A percentile compares a stretch with the other conserved stretches of the same genome.
Evolutionary conservation across 2,797 vertebrate genomes (phyloP).

Genomic region (Corythornis leucogaster): DNA sequence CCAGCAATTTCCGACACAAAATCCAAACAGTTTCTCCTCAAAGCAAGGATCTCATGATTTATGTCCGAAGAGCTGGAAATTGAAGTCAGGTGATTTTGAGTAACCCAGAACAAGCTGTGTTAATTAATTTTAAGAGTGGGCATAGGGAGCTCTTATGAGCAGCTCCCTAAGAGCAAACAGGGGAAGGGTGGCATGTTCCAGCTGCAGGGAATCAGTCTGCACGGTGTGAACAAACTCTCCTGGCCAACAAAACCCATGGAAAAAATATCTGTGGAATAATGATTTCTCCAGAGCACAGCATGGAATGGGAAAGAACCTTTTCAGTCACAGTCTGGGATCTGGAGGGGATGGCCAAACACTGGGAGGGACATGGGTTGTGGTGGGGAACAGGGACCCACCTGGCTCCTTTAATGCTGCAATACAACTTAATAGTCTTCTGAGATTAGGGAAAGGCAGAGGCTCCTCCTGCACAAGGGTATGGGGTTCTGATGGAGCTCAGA

Average conservation of each 20-base stretch:
- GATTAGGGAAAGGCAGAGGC: background rate
- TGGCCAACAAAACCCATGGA: background rate
- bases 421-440: background rate
- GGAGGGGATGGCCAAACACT: background rate
- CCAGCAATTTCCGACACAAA: slow-evolving; percentile 62
- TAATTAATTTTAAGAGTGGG: background rate
- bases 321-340: background rate
- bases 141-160: background rate
- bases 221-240: background rate
- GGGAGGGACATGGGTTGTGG: rapidly evolving
- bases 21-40: slow-evolving; percentile 20
- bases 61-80: slow-evolving; percentile 18
- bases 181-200: rapidly evolving
- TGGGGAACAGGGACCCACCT: background rate
- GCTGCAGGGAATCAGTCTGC: background rate
- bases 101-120: background rate
- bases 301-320: background rate
- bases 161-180: background rate
- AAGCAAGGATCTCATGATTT: slow-evolving; percentile 43
- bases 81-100: slow-evolving; percentile 14
- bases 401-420: background rate
- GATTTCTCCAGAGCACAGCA: slow-evolving; percentile 16
- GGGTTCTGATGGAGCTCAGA: background rate
- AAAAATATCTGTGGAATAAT: slow-evolving; percentile 28
- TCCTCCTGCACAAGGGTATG: background rate